Base-by-base conservation (phyloP, 2,888 invertebrate genomes). In the Archaeoteleia sp. region DNA sequence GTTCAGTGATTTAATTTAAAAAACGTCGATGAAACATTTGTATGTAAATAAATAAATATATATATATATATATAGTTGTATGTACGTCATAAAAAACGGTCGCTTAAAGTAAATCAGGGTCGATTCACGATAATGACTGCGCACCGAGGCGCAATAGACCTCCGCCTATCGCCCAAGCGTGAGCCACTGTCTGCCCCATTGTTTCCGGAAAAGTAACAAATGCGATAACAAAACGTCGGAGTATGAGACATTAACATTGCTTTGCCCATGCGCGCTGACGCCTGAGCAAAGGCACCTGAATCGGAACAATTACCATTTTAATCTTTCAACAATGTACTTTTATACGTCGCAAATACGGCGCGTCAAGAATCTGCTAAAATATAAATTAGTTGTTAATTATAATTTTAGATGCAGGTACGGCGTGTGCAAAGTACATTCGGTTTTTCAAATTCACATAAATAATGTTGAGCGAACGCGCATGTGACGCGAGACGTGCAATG, bases 171-270 rank as follows among this genome's bases (percentile, higher is more conserved):
- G 57, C 57, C 51, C 42, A 55, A 57, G 40, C 61, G 51, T 15
- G 66, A 53, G 53, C 63, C 54, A 45, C 60, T 35, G 69, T 66
- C 70, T 73, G 74, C 75, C 73, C 74, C 79, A 80, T 82, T 81
- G 82, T 82, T 20, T 74, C 74, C 78, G 79, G 80, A 79, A 80
- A 78, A 79, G 72, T 73, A 67, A 73, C 65, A 66, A 75, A 74
- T 71, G 73, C 65, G 40, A 74, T 73, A 75, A 73, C n/a, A 58
- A 48, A 65, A 48, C 48, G 39, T 15, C 48, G 53, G 10, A 37
- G 32, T 34, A 45, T 49, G 65, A 60, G 60, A 63, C 63, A 67
- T 4, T 23, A 35, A 53, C 43, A 55, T 25, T 39, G 55, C 57
- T 8, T 48, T 43, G 45, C 35, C 34, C n/a, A 7, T 23, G 25